Percentiles rank a stretch among this genome's conserved stretches.
Evolutionary conservation across 2,797 vertebrate genomes (phyloP).

Genomic region (Morelia viridis): DNA sequence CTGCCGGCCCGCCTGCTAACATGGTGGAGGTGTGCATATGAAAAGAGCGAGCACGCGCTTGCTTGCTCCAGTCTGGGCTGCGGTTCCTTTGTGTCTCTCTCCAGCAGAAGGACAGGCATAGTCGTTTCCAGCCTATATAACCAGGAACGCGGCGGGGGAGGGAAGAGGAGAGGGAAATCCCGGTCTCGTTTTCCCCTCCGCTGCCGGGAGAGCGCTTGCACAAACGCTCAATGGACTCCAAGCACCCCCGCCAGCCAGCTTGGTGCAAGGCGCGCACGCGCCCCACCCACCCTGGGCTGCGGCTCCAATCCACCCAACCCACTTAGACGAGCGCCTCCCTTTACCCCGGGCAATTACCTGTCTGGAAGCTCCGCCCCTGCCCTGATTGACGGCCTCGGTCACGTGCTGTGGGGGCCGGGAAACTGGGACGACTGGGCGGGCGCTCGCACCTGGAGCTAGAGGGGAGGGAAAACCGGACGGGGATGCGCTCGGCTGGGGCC

Average conservation of each 20-base stretch:
- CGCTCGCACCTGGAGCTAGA: conserved; percentile 31
- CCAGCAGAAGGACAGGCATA: neutral
- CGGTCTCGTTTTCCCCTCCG: neutral
- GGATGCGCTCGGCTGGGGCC: conserved; percentile 33
- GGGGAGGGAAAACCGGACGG: neutral
- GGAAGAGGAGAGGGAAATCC: neutral
- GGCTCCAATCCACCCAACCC: neutral
- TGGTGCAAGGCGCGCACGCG: conserved; percentile 21
- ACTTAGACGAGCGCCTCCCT: neutral
- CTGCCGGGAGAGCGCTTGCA: neutral
- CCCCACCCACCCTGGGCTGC: neutral
- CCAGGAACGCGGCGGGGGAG: neutral
- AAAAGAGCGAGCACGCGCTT: neutral
- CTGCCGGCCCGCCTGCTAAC: neutral
- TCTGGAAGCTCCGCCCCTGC: conserved; percentile 10
- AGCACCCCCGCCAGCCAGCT: neutral
- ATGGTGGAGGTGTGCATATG: conserved; percentile 21
- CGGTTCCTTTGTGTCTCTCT: conserved; percentile 22
- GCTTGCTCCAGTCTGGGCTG: neutral
- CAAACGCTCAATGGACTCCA: neutral
- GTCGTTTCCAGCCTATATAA: neutral
- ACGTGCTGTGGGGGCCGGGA: neutral
- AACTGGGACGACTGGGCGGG: neutral
- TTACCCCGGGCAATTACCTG: conserved; percentile 26
- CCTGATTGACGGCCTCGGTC: conserved; percentile 29